These are phyloP conservation scores for Spialia ferax DNA, from an alignment of 2,888 invertebrate species.

Conservation along the genomic window DNA sequence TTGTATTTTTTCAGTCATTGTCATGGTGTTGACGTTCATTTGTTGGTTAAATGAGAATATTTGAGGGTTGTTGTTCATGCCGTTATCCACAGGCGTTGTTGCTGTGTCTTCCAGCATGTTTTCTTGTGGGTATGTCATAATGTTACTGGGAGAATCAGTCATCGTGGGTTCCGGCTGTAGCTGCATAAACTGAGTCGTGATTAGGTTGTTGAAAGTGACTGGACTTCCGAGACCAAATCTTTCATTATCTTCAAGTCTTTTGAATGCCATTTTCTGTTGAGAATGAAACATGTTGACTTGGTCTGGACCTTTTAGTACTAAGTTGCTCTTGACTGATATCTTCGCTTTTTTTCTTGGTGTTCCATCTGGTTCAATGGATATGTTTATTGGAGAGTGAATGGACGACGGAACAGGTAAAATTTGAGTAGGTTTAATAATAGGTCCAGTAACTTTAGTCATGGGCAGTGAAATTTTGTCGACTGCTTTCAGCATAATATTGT, in stretches of 20 bases:
- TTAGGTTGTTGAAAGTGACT: slow-evolving; percentile 79
- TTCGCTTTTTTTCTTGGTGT: slow-evolving; percentile 80
- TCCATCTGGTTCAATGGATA: slow-evolving; percentile 65
- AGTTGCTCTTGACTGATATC: slow-evolving; percentile 83
- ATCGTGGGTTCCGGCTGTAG: slow-evolving; percentile 71
- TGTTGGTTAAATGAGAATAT: slow-evolving; percentile 78
- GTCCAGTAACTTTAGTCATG: slow-evolving; percentile 71
- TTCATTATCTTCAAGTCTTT: slow-evolving; percentile 75
- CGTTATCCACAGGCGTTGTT: slow-evolving; percentile 68
- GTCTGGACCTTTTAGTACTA: slow-evolving; percentile 82
- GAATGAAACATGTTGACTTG: slow-evolving; percentile 82
- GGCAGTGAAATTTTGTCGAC: slow-evolving; percentile 73
- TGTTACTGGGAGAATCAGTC: slow-evolving; percentile 70
- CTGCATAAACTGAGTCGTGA: slow-evolving; percentile 81
- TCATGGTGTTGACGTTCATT: slow-evolving; percentile 72
- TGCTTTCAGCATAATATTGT: slow-evolving; percentile 74
- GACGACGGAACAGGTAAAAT: slow-evolving; percentile 76
- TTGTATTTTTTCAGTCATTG: slow-evolving; percentile 73
- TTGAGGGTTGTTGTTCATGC: slow-evolving; percentile 64
- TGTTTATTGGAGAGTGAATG: slow-evolving; percentile 73
- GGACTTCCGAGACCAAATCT: slow-evolving; percentile 73
- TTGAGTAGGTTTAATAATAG: slow-evolving; percentile 77
- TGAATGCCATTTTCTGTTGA: slow-evolving; percentile 82
- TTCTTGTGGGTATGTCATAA: slow-evolving; percentile 71
- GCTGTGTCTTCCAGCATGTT: slow-evolving; percentile 65